Percentiles rank a stretch among this genome's conserved stretches.
Evolutionary conservation across 2,888 invertebrate genomes (phyloP).

Genomic region (Halictus ligatus): DNA sequence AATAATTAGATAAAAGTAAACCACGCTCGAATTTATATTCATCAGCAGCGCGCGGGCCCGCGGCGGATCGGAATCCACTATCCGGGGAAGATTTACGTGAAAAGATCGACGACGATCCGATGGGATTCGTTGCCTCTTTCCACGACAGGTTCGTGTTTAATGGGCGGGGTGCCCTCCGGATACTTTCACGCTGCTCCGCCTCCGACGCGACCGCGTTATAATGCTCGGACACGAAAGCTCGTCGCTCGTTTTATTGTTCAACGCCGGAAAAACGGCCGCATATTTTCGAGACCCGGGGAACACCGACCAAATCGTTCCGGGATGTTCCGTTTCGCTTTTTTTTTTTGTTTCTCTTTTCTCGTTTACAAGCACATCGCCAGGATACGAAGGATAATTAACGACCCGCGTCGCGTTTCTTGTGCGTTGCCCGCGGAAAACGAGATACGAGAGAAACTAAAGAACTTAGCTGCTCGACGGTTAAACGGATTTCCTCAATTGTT

Average conservation of each 20-base stretch:
- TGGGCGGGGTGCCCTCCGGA: constrained; percentile 74
- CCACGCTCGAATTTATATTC: constrained; percentile 53
- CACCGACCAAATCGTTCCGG: neutral
- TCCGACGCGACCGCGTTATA: constrained; percentile 66
- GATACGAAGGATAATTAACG: neutral
- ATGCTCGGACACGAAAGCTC: constrained; percentile 56
- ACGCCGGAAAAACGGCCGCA: constrained; percentile 48
- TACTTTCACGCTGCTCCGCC: constrained; percentile 72
- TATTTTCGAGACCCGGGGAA: constrained; percentile 9
- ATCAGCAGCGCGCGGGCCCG: neutral
- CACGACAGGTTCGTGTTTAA: constrained; percentile 70
- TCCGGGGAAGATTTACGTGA: constrained; percentile 54
- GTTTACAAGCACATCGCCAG: neutral
- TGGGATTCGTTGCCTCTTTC: constrained; percentile 63
- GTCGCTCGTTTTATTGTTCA: constrained; percentile 34
- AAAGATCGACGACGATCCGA: constrained; percentile 46
- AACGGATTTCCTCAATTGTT: constrained; percentile 12
- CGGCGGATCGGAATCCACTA: constrained; percentile 38
- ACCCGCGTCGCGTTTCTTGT: neutral
- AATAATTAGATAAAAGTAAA: constrained; percentile 64
- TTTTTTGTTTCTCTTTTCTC: neutral
- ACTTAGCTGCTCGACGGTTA: neutral
- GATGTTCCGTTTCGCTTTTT: too few species aligned
- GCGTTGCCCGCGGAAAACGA: neutral
- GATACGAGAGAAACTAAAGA: neutral